Evolutionary conservation across 2,113 vertebrate species (phyloP).

Genomic region (Morone chrysops): DNA sequence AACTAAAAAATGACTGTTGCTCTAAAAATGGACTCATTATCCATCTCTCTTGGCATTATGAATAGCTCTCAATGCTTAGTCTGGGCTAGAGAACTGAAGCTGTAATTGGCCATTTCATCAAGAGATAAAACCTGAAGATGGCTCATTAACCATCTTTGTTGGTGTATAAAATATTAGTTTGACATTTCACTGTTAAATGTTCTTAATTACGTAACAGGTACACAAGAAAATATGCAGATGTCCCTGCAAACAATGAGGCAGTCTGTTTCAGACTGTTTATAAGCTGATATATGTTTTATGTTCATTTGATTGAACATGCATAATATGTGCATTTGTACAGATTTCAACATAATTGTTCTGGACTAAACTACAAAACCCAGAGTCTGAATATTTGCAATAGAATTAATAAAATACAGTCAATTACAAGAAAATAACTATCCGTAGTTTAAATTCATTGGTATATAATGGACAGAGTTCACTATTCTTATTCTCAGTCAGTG

Average conservation of each 20-base stretch:
- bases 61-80: not conserved
- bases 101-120: not conserved
- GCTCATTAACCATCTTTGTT: not conserved
- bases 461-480: not conserved
- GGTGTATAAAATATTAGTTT: not conserved
- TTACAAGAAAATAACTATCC: not conserved
- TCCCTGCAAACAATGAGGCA: not conserved
- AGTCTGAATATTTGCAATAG: not conserved
- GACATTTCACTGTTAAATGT: not conserved
- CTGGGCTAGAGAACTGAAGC: not conserved
- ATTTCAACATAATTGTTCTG: not conserved
- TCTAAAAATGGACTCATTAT: not conserved
- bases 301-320: not conserved
- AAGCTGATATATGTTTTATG: not conserved
- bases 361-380: not conserved
- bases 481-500: not conserved
- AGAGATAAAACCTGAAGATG: not conserved
- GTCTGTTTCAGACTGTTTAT: not conserved
- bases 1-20: not conserved
- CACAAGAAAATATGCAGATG: not conserved
- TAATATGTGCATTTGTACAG: not conserved
- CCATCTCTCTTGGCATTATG: not conserved
- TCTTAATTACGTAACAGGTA: not conserved
- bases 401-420: not conserved
- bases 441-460: not conserved